phyloP scores from a whole-genome alignment of 1,140 invertebrate genomes.

The Melipona quadrifasciata region DNA sequence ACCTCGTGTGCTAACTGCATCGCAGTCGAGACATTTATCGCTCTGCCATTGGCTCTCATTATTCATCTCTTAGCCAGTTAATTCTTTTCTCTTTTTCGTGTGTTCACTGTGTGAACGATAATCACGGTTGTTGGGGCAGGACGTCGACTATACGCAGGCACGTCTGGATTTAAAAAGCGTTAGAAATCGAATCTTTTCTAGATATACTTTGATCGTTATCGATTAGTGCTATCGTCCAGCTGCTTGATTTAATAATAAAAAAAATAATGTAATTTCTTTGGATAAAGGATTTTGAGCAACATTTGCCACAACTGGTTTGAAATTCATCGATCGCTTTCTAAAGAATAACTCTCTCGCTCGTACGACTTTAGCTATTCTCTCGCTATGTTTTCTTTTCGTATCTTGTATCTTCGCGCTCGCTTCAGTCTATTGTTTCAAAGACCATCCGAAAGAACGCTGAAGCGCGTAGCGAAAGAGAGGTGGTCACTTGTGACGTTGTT shows the following conservation, averaged over 20 bases:
- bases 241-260: background rate
- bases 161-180: conserved; percentile 53
- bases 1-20: conserved; percentile 61
- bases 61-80: conserved; percentile 78
- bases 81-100: background rate
- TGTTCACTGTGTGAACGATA: background rate
- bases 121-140: conserved; percentile 39
- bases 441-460: background rate
- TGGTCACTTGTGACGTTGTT: background rate
- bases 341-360: background rate
- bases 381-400: background rate
- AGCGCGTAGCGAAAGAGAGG: background rate
- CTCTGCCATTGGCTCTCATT: conserved; percentile 82
- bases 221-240: conserved; percentile 15
- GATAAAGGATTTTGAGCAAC: background rate
- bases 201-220: background rate
- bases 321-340: background rate
- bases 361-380: background rate
- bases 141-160: conserved; percentile 44
- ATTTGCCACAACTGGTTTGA: background rate
- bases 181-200: conserved; percentile 5
- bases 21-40: conserved; percentile 79
- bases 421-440: conserved; percentile 12
- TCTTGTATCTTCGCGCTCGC: background rate
- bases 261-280: background rate